These are phyloP conservation scores for Diaperis boleti DNA, from an alignment of 2,888 invertebrate genomes.

Conservation along the genomic window DNA sequence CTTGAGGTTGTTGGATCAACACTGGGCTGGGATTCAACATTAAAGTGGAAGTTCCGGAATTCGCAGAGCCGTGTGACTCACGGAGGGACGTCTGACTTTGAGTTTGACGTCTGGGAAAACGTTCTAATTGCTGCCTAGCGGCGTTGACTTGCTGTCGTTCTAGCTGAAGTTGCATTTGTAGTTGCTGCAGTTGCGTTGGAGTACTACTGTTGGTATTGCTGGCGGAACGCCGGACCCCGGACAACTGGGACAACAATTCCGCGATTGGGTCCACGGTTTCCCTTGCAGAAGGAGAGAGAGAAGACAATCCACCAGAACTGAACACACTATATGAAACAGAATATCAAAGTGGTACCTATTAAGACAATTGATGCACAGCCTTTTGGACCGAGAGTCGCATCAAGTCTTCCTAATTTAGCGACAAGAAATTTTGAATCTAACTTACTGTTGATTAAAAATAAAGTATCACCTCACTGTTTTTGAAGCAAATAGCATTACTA, in stretches of 20 bases:
- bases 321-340: slow-evolving; percentile 58
- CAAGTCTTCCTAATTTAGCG: too few relatives aligned
- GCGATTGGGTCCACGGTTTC: slow-evolving; percentile 97
- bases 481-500: too few relatives aligned
- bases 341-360: slow-evolving; percentile 8
- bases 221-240: slow-evolving; percentile 86
- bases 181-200: slow-evolving; percentile 89
- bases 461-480: too few relatives aligned
- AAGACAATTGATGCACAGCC: neutral
- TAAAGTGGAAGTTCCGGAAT: slow-evolving; percentile 58
- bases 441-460: too few relatives aligned
- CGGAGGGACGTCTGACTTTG: slow-evolving; percentile 66
- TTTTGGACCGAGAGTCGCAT: neutral
- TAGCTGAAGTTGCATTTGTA: slow-evolving; percentile 95
- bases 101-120: slow-evolving; percentile 85
- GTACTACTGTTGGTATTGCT: slow-evolving; percentile 70
- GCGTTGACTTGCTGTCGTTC: slow-evolving; percentile 90
- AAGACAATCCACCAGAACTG: slow-evolving; percentile 88
- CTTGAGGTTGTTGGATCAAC: slow-evolving; percentile 57
- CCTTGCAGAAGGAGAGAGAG: slow-evolving; percentile 88
- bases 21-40: slow-evolving; percentile 62
- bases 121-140: slow-evolving; percentile 89
- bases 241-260: slow-evolving; percentile 94
- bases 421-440: too few relatives aligned
- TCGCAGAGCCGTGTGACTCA: slow-evolving; percentile 52